phyloP scores from a whole-genome alignment of 2,797 vertebrate species.

The Bradypodion pumilum region DNA sequence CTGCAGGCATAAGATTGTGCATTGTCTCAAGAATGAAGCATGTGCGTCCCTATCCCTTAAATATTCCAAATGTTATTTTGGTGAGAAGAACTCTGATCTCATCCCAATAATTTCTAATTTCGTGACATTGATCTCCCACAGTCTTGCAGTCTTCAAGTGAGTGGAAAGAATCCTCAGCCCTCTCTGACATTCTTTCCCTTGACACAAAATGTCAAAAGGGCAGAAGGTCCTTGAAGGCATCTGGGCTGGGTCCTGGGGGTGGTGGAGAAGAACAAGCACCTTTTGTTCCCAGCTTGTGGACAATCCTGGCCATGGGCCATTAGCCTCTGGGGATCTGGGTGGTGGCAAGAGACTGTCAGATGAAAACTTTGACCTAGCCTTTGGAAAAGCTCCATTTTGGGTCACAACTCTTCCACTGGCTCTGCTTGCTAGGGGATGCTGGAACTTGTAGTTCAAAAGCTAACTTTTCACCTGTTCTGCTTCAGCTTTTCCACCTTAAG shows the following conservation, averaged over 20 bases:
- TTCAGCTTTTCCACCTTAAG: background rate
- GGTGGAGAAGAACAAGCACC: conserved; percentile 30
- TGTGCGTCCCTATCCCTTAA: background rate
- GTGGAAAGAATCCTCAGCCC: background rate
- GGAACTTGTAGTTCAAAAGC: too few species aligned
- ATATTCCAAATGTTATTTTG: background rate
- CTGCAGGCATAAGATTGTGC: background rate
- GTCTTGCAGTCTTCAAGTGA: background rate
- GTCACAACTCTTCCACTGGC: too few species aligned
- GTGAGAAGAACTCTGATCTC: background rate
- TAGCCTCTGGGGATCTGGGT: background rate
- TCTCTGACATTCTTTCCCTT: conserved; percentile 19
- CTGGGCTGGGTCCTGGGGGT: background rate
- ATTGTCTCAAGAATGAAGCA: background rate
- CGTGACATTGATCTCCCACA: background rate
- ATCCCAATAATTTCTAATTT: background rate
- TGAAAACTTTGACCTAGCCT: background rate
- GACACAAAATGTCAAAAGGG: conserved; percentile 47
- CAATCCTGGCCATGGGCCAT: background rate
- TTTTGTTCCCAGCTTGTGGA: conserved; percentile 10
- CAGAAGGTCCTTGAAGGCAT: background rate
- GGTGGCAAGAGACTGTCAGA: background rate
- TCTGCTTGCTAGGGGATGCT: too few species aligned
- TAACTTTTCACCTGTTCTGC: too few species aligned
- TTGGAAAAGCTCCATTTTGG: too few species aligned